Evolutionary conservation across 2,888 invertebrate species (phyloP).

Genomic region (Eupsilia transversa): DNA sequence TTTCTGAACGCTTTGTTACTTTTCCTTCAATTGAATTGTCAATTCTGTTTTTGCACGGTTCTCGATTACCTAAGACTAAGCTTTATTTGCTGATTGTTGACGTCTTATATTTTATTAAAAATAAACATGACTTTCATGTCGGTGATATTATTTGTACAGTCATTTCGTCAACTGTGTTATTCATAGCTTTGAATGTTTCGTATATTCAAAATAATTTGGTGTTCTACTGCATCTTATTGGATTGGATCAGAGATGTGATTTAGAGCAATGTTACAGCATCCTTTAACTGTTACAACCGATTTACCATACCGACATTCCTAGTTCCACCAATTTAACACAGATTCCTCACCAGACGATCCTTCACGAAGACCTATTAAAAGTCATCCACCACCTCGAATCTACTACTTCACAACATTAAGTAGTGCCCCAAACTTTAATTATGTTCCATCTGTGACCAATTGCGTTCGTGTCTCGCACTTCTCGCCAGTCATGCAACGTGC

Average conservation of each 20-base stretch:
- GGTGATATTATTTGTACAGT: background rate
- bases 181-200: background rate
- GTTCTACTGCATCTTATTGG: background rate
- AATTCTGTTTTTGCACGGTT: constrained; percentile 54
- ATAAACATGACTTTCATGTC: background rate
- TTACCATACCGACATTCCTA: constrained; percentile 66
- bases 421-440: constrained; percentile 90
- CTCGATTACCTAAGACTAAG: constrained; percentile 52
- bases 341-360: constrained; percentile 86
- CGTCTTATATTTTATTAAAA: constrained; percentile 19
- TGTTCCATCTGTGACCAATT: constrained; percentile 90
- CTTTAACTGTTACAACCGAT: constrained; percentile 63
- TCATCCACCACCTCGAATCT: constrained; percentile 88
- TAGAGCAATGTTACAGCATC: constrained; percentile 49
- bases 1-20: constrained; percentile 50
- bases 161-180: background rate
- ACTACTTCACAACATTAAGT: constrained; percentile 89
- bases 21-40: constrained; percentile 62
- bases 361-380: constrained; percentile 89
- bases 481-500: constrained; percentile 90
- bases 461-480: constrained; percentile 89
- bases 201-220: background rate
- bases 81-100: constrained; percentile 46
- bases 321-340: constrained; percentile 82
- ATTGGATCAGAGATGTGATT: constrained; percentile 13